A percentile compares a stretch with the other conserved stretches of the same genome.
phyloP scores from a whole-genome alignment of 2,113 vertebrate genomes.

The Nipponia nippon region DNA sequence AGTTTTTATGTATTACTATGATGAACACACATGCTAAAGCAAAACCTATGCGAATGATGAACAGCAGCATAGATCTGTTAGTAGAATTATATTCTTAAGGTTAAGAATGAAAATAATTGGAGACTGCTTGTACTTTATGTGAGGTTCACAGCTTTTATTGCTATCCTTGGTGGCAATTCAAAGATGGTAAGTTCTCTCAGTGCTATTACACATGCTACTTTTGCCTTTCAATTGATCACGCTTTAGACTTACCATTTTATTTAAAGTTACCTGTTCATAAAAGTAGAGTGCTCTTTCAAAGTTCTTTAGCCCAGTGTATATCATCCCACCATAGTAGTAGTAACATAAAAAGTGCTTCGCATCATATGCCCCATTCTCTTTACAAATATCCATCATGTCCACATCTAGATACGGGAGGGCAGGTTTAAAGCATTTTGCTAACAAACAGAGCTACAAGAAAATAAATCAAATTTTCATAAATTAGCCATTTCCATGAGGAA shows the following conservation, averaged over 20 bases:
- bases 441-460: constrained; percentile 90
- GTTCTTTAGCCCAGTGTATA: constrained; percentile 99
- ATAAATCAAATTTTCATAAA: constrained; percentile 36
- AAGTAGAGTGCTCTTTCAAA: constrained; percentile 98
- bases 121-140: neutral
- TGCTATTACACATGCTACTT: neutral
- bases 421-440: constrained; percentile 99
- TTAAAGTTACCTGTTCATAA: constrained; percentile 90
- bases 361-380: constrained; percentile 98
- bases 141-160: neutral
- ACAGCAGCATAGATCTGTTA: neutral
- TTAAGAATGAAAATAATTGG: neutral
- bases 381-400: constrained; percentile 99
- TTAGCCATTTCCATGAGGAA: neutral
- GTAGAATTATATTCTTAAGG: neutral
- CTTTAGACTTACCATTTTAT: neutral
- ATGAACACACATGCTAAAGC: neutral
- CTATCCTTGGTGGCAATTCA: neutral
- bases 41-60: neutral
- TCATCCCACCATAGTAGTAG: constrained; percentile 99
- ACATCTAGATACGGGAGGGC: constrained; percentile 94
- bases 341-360: constrained; percentile 99
- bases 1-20: neutral
- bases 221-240: neutral
- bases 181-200: neutral